Evolutionary conservation across 2,113 vertebrate species (phyloP), one percentile per base, ranked within the genome.

Genomic region (Amblyornis subalaris): DNA sequence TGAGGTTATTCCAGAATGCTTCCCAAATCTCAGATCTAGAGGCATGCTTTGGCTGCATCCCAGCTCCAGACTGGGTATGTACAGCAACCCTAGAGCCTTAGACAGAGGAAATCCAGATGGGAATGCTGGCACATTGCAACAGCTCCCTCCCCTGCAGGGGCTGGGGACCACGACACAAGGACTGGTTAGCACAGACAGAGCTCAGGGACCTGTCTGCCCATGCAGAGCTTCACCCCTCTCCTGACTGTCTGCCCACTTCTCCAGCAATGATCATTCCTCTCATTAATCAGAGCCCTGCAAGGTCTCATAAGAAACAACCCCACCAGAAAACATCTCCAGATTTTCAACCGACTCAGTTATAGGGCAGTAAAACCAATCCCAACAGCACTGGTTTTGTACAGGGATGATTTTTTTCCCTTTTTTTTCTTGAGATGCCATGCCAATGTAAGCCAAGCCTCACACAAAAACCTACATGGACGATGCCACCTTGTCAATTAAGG

Each of bases 1-100:
- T 96, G 94, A 96, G 69, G 86, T 95, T 95, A 92, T 96, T 60
- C 95, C 92, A 96, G 72, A 93, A 71, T 21, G 67, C 75, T 77
- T 94, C 92, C 72, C 90, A 81, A 88, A 86, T 94, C 85, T 92
- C 54, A 77, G 88, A 77, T 94, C 90, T 48, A 55, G 83, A 96
- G 88, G 72, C 95, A 93, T 96, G 94, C 92, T 92, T 92, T 96
- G 95, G 94, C 95, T 60, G 47, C 3, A 0, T 74, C 90, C 83
- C 92, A 94, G 2, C 47, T 91, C 60, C 67, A 38, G 16, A 35
- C 15, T 94, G 88, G 92, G 82, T 72, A 84, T 1, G 82, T 74
- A 70, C 90, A 95, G 82, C 92, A 95, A 60, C 47, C 38, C 92
- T 79, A 86, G 82, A 55, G 78, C 54, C 75, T 69, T n/a, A 77